phyloP scores from a whole-genome alignment of 2,113 vertebrate genomes.

The Psephotus haematonotus region DNA sequence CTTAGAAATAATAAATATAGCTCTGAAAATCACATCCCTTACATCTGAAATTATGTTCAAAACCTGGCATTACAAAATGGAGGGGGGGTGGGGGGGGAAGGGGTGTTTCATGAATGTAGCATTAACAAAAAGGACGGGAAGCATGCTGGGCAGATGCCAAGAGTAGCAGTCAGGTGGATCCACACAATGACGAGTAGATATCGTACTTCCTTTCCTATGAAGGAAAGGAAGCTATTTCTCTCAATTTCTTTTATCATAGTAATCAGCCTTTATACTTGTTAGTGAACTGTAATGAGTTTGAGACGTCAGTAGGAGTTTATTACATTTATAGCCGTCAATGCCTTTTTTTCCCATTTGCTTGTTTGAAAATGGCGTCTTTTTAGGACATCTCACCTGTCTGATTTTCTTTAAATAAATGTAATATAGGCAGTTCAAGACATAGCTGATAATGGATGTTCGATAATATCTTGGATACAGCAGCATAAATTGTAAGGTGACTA shows the following conservation, averaged over 20 bases:
- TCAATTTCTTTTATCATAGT: not conserved
- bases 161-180: constrained; percentile 30
- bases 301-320: constrained; percentile 13
- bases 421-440: constrained; percentile 31
- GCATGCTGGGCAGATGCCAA: constrained; percentile 18
- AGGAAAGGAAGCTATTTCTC: constrained; percentile 19
- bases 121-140: constrained; percentile 28
- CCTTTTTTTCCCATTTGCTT: constrained; percentile 9
- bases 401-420: constrained; percentile 30
- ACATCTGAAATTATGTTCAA: constrained; percentile 11
- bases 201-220: constrained; percentile 17
- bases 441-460: constrained; percentile 28
- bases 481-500: constrained; percentile 33
- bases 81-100: not conserved
- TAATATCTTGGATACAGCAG: constrained; percentile 15
- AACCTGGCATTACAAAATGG: not conserved
- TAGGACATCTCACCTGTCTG: not conserved
- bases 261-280: constrained; percentile 39
- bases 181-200: constrained; percentile 3
- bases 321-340: constrained; percentile 7
- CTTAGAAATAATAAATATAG: constrained; percentile 25
- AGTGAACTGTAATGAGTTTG: constrained; percentile 3
- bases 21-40: constrained; percentile 22
- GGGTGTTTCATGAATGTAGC: constrained; percentile 1
- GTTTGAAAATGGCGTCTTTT: constrained; percentile 32